Evolutionary conservation across 92 coral and sea anemone species (phyloP).

Genomic region (Porites cylindrica): DNA sequence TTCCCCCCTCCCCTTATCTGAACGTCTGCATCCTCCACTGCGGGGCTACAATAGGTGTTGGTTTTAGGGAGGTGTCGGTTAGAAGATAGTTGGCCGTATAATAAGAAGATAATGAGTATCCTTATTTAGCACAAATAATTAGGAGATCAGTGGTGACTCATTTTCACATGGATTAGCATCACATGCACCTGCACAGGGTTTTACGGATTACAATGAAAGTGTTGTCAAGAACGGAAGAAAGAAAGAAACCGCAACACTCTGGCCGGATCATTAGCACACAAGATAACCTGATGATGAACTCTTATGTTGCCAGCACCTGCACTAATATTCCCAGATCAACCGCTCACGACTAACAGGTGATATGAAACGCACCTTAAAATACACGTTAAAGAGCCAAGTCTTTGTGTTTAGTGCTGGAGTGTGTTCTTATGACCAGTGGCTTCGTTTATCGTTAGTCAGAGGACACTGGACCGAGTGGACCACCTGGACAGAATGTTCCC

Average conservation of each 20-base stretch:
- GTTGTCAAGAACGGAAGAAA: no score
- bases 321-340: no score
- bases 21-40: no score
- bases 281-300: no score
- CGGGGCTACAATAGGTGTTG: no score
- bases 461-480: constrained; percentile 76
- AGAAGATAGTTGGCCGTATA: not conserved
- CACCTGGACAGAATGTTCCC: constrained; percentile 63
- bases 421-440: constrained; percentile 4
- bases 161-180: not conserved
- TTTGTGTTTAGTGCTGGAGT: not conserved
- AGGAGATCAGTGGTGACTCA: not conserved
- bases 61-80: not conserved
- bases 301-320: no score
- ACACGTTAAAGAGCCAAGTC: constrained; percentile 6
- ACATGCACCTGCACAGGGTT: not conserved
- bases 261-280: not conserved
- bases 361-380: not conserved
- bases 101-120: not conserved
- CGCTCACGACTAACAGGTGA: not conserved
- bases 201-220: no score
- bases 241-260: not conserved
- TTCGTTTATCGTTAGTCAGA: constrained; percentile 53
- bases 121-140: not conserved
- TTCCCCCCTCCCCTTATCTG: no score